Evolutionary conservation across 2,888 invertebrate genomes (phyloP).

Genomic region (Andrena chrysosceles): DNA sequence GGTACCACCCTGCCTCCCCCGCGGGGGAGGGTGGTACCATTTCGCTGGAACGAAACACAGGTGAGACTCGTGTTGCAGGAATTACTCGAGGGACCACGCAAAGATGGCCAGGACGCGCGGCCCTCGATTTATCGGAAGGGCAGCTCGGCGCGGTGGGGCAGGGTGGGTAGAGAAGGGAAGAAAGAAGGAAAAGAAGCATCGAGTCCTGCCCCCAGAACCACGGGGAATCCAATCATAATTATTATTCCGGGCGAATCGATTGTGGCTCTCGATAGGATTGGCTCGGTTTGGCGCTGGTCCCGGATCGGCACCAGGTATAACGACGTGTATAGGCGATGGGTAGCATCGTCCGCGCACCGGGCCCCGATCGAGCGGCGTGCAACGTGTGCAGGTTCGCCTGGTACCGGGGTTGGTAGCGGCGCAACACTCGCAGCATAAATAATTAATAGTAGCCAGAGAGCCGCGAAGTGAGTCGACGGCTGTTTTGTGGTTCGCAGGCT

Average conservation of each 20-base stretch:
- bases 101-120: constrained; percentile 57
- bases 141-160: constrained; percentile 16
- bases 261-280: constrained; percentile 83
- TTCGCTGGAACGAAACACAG: not conserved
- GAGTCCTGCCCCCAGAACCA: constrained; percentile 79
- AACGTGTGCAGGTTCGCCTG: constrained; percentile 55
- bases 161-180: constrained; percentile 29
- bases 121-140: constrained; percentile 49
- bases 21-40: not conserved
- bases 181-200: constrained; percentile 57
- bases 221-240: constrained; percentile 84
- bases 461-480: constrained; percentile 80
- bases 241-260: constrained; percentile 84
- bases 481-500: constrained; percentile 82
- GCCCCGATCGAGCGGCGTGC: constrained; percentile 42
- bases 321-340: constrained; percentile 39
- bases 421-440: constrained; percentile 83
- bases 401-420: constrained; percentile 74
- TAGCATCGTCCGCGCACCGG: constrained; percentile 58
- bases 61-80: not conserved
- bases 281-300: constrained; percentile 72
- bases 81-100: constrained; percentile 33
- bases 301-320: constrained; percentile 59
- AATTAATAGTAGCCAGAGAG: constrained; percentile 83
- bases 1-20: constrained; percentile 39